Conservation (phyloP, 2,797 vertebrate species). For the Malurus splendens region DNA sequence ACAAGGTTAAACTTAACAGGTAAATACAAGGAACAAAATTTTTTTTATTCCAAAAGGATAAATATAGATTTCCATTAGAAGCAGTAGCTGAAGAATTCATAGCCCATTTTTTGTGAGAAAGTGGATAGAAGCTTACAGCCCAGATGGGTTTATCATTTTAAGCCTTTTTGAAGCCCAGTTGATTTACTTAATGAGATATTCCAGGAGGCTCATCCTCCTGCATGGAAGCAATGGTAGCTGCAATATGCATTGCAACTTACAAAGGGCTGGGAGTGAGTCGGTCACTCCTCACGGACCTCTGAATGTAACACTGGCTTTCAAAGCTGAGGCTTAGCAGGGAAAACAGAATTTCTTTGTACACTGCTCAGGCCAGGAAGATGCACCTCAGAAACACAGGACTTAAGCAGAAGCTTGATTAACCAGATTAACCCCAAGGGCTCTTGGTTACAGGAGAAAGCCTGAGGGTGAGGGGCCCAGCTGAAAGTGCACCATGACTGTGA, state of each 20-base stretch:
- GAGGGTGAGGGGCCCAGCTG: not conserved
- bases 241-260: not conserved
- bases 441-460: not conserved
- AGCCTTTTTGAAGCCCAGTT: not conserved
- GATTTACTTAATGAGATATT: not conserved
- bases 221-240: not conserved
- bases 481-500: not conserved
- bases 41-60: not conserved
- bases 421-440: not conserved
- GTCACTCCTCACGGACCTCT: not conserved
- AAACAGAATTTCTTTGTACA: not conserved
- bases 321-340: not conserved
- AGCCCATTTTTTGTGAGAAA: not conserved
- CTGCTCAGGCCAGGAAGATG: not conserved
- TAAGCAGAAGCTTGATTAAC: not conserved
- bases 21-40: not conserved
- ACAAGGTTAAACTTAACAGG: not conserved
- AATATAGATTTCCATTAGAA: not conserved
- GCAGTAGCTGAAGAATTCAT: not conserved
- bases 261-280: not conserved
- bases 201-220: not conserved
- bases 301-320: not conserved
- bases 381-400: not conserved
- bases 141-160: not conserved
- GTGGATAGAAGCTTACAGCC: not conserved